Conservation (phyloP, 2,888 invertebrate species). For the Meiosimyza platycephala region DNA sequence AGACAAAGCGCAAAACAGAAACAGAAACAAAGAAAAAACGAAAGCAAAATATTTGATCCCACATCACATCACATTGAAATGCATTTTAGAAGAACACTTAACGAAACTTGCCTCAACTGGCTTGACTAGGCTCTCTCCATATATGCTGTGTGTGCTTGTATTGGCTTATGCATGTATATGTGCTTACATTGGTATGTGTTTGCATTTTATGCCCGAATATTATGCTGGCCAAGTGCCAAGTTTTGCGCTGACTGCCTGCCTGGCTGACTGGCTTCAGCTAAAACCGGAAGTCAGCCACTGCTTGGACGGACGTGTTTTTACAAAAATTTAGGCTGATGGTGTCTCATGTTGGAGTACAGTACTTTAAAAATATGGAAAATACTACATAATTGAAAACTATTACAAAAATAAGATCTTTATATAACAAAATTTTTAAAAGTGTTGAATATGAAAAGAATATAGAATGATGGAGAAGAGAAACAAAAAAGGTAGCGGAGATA, state of each 20-base stretch:
- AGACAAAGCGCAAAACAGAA: neutral
- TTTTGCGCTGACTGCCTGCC: slow-evolving; percentile 31
- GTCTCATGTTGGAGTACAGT: neutral
- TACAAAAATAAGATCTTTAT: too few relatives aligned
- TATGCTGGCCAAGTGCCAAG: slow-evolving; percentile 50
- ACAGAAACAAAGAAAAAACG: neutral
- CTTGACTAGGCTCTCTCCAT: neutral
- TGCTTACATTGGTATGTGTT: slow-evolving; percentile 31
- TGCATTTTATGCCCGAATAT: slow-evolving; percentile 48
- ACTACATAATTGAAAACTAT: too few relatives aligned
- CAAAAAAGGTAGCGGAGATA: too few relatives aligned
- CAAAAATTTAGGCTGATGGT: slow-evolving; percentile 7
- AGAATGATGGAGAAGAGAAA: too few relatives aligned
- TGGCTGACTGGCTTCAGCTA: neutral
- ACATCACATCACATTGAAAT: slow-evolving; percentile 34
- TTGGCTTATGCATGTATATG: neutral
- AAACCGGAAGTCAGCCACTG: slow-evolving; percentile 23
- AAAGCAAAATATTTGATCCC: slow-evolving; percentile 31
- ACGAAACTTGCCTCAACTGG: slow-evolving; percentile 29
- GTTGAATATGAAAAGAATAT: too few relatives aligned
- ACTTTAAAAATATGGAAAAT: neutral
- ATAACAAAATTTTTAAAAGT: too few relatives aligned
- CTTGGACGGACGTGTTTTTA: slow-evolving; percentile 21
- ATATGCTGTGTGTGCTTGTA: neutral
- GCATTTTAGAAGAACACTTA: slow-evolving; percentile 35